Conservation (phyloP, 1,140 invertebrate genomes). For the Ladona fulva region DNA sequence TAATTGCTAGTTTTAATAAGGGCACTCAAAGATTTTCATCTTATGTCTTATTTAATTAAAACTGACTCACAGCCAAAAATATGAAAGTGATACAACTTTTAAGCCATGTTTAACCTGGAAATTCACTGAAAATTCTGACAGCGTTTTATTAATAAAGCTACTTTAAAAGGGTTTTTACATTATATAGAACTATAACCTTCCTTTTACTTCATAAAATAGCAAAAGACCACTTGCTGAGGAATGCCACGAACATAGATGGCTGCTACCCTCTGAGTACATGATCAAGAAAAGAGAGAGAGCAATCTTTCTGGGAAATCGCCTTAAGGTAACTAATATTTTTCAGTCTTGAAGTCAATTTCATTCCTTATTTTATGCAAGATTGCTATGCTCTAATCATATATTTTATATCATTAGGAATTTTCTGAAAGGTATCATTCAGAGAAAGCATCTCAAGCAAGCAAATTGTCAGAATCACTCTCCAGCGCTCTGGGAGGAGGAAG, state of each 20-base stretch:
- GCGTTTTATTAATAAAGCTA: no score
- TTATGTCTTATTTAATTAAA: no score
- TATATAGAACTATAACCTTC: background rate
- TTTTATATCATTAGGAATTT: conserved; percentile 49
- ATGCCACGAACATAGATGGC: conserved; percentile 91
- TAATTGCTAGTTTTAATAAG: no score
- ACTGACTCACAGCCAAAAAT: no score
- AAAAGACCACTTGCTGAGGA: conserved; percentile 90
- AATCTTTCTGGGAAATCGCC: conserved; percentile 69
- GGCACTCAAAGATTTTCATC: no score
- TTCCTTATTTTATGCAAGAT: no score
- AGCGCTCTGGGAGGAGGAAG: conserved; percentile 35
- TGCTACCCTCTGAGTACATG: conserved; percentile 84
- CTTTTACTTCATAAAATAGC: conserved; percentile 45
- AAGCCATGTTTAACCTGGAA: no score
- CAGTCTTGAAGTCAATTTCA: background rate
- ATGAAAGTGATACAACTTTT: no score
- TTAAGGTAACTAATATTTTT: conserved; percentile 50
- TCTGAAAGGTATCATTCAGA: conserved; percentile 62
- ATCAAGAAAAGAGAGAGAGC: conserved; percentile 83
- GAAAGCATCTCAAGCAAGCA: conserved; percentile 47
- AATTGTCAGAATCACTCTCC: conserved; percentile 42
- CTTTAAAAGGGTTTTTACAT: no score
- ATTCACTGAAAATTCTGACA: no score
- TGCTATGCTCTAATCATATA: conserved; percentile 11